Conservation (phyloP, 1,140 invertebrate genomes). For the Nymphalis io region DNA sequence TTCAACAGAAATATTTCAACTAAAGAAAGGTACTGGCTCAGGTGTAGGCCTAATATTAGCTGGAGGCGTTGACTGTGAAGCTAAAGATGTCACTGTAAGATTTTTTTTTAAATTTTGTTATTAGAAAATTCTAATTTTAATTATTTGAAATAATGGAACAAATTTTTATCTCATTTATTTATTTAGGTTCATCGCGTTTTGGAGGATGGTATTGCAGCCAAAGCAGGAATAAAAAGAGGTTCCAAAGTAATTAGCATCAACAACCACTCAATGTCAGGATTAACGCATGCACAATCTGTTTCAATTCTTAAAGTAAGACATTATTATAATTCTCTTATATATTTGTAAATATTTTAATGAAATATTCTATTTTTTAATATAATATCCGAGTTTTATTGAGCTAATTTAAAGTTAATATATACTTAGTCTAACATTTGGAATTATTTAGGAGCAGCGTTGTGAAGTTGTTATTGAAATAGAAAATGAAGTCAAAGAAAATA, state of each 20-base stretch:
- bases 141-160: background rate
- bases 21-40: slow-evolving; percentile 82
- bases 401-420: background rate
- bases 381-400: too few relatives aligned
- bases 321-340: background rate
- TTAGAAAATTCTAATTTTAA: background rate
- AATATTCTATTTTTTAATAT: too few relatives aligned
- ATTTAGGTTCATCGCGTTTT: slow-evolving; percentile 92
- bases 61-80: slow-evolving; percentile 93
- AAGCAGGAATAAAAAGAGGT: slow-evolving; percentile 93
- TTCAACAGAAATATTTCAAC: slow-evolving; percentile 56
- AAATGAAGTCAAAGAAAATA: slow-evolving; percentile 57
- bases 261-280: slow-evolving; percentile 88
- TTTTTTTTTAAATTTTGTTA: slow-evolving; percentile 19
- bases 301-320: slow-evolving; percentile 88
- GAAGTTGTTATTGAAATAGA: slow-evolving; percentile 75
- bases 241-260: slow-evolving; percentile 95
- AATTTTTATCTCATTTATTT: background rate
- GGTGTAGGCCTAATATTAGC: slow-evolving; percentile 93
- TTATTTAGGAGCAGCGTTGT: slow-evolving; percentile 68
- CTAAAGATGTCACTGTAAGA: slow-evolving; percentile 93
- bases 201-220: slow-evolving; percentile 90
- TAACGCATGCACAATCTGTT: slow-evolving; percentile 92
- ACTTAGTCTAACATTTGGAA: background rate
- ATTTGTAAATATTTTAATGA: background rate